Evolutionary conservation across 2,888 invertebrate species (phyloP), one percentile per base, ranked within the genome.

Genomic region (Drosophila stalkeri): DNA sequence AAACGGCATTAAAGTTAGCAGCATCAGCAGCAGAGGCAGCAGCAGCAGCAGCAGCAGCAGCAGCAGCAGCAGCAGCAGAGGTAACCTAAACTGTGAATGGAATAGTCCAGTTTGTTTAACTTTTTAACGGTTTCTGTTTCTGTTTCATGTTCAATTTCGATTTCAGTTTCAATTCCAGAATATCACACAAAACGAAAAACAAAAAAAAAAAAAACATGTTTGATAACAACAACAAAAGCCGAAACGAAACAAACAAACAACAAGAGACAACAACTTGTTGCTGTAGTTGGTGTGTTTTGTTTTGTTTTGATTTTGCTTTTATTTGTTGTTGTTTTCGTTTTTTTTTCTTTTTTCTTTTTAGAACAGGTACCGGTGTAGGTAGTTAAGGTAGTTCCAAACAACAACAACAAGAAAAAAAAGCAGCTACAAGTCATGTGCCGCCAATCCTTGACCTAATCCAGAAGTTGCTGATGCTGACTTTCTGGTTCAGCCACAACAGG

Each of bases 381-480:
- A 59, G 65, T 7, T 59, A 60, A 60, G 65, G 91, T 61, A 61
- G 65, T 69, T 72, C 81, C 80, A 79, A 77, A 69, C 72, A 81
- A 79, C 85, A 80, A 85, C 82, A 81, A 37, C 37, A 37, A 16
- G 7, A 4, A 12, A 35, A 35, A 70, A 20, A 47, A 47, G 67
- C 55, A 56, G 37, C 31, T 72, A 65, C 72, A 72, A 73, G 64
- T 74, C 79, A 72, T 59, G 67, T 71, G 72, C 54, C 52, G 77
- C 79, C 84, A 91, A 91, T 91, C 91, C 91, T 91, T 91, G 91
- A 91, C 91, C 91, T 90, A 91, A 90, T 92, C 91, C 86, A 90
- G 90, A 86, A 90, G 87, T 81, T 82, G 82, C 72, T 44, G 77
- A 62, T 75, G 73, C 84, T 81, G 85, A 89, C 82, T 86, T 90